Evolutionary conservation across 2,888 invertebrate species (phyloP), one percentile per base, ranked within the genome.

Genomic region (Agonopterix subpropinquella): DNA sequence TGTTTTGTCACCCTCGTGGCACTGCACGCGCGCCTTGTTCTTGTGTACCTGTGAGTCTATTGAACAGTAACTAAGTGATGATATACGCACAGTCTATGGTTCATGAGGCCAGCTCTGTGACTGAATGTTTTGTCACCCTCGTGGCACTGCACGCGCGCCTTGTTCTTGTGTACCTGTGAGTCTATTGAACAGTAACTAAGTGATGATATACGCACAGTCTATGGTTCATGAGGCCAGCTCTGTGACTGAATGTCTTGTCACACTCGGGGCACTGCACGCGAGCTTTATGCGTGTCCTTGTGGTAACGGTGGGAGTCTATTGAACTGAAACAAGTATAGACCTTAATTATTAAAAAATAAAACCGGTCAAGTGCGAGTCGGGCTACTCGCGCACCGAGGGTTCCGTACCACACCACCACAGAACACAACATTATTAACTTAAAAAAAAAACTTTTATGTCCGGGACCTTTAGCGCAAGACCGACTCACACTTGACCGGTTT

Each of bases 61-160:
- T 0, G 85, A 80, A 10, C 85, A 84, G 68, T 2, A 53, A 55
- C 2, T 18, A 18, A 18, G 18, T 18, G 18, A 18, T 3, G 4
- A 2, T 18, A 18, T 48, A 78, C 83, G 77, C 42, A 86, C 83
- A 80, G 65, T 50, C 80, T 62, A 59, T 88, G 87, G 55, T 84
- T 88, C 62, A 80, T 68, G 3, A 88, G 74, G 0, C 85, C 87
- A 0, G 83, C 79, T 39, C 87, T 67, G 47, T 88, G 87, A 10
- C 78, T 73, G 57, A 87, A 88, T 0, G 80, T 83, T 43, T 87
- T 87, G n/a, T 85, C 83, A 41, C 87, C 87, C 4, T 80, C 73
- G 0, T 67, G 51, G 47, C 87, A 88, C 52, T 73, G 72, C 1
- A 83, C 67, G 1, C 87, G 59, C 0, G 80, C 74, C 44, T 78